phyloP scores from a whole-genome alignment of 2,797 vertebrate genomes.

The Protosalanx chinensis region DNA sequence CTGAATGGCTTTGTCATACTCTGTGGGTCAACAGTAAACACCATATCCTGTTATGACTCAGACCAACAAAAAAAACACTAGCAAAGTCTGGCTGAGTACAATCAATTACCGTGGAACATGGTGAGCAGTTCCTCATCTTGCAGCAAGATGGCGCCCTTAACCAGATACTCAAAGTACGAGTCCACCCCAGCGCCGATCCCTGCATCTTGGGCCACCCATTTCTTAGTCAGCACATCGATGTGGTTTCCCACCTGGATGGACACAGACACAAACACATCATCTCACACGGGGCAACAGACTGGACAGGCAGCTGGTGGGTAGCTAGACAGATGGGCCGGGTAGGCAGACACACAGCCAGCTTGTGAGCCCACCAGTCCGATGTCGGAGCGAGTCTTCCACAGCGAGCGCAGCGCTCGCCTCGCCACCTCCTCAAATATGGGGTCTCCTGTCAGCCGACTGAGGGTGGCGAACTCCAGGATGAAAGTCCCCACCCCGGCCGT shows the following conservation, averaged over 20 bases:
- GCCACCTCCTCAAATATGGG: constrained; percentile 82
- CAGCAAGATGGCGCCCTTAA: constrained; percentile 93
- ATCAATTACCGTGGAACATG: constrained; percentile 84
- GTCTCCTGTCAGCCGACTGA: constrained; percentile 92
- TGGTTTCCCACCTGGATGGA: constrained; percentile 90
- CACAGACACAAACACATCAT: neutral
- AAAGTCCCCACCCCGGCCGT: constrained; percentile 95
- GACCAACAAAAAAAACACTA: neutral
- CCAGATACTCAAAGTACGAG: constrained; percentile 96
- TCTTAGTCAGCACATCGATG: constrained; percentile 88
- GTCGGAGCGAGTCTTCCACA: constrained; percentile 91
- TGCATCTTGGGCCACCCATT: constrained; percentile 96
- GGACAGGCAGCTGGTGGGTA: neutral
- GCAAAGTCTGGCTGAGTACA: neutral
- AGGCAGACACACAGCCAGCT: constrained; percentile 9
- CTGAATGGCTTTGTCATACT: constrained; percentile 88
- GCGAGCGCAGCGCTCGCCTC: constrained; percentile 79
- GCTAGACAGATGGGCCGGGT: neutral
- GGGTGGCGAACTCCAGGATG: constrained; percentile 91
- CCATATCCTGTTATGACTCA: neutral
- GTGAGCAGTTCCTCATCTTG: constrained; percentile 89
- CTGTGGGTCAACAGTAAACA: constrained; percentile 60
- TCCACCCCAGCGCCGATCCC: constrained; percentile 95
- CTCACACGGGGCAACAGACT: neutral
- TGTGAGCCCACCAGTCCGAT: constrained; percentile 85